A percentile compares a stretch with the other conserved stretches of the same genome.
phyloP scores from a whole-genome alignment of 2,797 vertebrate genomes.

The Sphenopsis melanotis region DNA sequence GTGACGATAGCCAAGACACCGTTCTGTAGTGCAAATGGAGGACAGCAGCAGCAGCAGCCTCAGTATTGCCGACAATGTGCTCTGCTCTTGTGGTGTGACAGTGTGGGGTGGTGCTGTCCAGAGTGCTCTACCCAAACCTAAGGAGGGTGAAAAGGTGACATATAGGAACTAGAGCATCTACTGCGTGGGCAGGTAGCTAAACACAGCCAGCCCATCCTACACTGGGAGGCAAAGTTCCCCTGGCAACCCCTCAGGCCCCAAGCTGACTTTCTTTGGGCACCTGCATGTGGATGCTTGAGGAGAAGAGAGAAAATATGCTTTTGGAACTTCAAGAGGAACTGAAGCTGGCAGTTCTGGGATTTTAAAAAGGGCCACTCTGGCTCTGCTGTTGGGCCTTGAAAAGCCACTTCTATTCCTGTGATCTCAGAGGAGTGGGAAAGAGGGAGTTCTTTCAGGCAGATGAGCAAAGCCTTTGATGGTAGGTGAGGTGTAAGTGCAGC shows the following conservation, averaged over 20 bases:
- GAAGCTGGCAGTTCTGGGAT: background rate
- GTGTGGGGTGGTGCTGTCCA: rapidly evolving
- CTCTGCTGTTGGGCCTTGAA: background rate
- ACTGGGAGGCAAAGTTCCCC: background rate
- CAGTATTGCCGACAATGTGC: rapidly evolving
- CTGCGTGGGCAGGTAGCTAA: background rate
- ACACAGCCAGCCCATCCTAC: background rate
- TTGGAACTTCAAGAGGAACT: background rate
- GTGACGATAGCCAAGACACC: background rate
- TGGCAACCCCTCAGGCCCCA: background rate
- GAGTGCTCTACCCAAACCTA: background rate
- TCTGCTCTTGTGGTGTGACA: background rate
- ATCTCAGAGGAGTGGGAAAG: background rate
- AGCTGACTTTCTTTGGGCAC: background rate
- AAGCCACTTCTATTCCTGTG: background rate
- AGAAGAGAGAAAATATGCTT: background rate
- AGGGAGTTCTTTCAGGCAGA: background rate
- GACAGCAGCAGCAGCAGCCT: background rate
- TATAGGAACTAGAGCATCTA: background rate
- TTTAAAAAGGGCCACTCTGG: background rate
- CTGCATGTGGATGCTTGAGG: background rate
- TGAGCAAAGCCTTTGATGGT: background rate
- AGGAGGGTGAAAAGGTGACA: background rate
- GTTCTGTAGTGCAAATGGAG: background rate
- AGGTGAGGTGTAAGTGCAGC: background rate